phyloP scores from a whole-genome alignment of 2,113 vertebrate species.

The Sakesphorus luctuosus region DNA sequence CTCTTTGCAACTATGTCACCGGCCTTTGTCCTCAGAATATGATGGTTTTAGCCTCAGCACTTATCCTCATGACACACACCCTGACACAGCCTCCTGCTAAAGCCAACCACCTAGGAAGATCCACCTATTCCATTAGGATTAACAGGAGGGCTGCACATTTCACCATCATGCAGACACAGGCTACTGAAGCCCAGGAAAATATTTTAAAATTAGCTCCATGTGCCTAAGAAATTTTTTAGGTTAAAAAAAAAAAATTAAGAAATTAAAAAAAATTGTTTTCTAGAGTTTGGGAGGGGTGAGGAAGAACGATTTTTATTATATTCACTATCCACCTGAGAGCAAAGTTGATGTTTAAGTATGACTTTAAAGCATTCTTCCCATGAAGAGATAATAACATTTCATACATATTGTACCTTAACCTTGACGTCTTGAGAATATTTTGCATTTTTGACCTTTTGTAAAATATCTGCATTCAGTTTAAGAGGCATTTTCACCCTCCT shows the following conservation, averaged over 20 bases:
- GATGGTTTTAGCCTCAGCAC: background rate
- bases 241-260: background rate
- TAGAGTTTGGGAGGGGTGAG: background rate
- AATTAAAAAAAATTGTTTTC: background rate
- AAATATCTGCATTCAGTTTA: background rate
- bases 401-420: background rate
- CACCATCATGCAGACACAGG: background rate
- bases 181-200: background rate
- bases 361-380: constrained; percentile 16
- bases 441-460: constrained; percentile 19
- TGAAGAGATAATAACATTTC: background rate
- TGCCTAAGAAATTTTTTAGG: background rate
- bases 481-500: background rate
- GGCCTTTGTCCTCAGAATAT: background rate
- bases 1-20: background rate
- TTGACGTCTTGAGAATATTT: constrained; percentile 16
- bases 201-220: background rate
- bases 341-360: background rate
- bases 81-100: background rate
- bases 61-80: background rate
- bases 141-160: background rate
- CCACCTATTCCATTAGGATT: background rate
- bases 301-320: background rate
- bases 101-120: background rate
- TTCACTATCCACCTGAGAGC: background rate